Percentiles rank a stretch among this genome's conserved stretches.
These are phyloP conservation scores for Harpagoxenus sublaevis DNA, from an alignment of 2,888 invertebrate genomes.

Conservation along the genomic window DNA sequence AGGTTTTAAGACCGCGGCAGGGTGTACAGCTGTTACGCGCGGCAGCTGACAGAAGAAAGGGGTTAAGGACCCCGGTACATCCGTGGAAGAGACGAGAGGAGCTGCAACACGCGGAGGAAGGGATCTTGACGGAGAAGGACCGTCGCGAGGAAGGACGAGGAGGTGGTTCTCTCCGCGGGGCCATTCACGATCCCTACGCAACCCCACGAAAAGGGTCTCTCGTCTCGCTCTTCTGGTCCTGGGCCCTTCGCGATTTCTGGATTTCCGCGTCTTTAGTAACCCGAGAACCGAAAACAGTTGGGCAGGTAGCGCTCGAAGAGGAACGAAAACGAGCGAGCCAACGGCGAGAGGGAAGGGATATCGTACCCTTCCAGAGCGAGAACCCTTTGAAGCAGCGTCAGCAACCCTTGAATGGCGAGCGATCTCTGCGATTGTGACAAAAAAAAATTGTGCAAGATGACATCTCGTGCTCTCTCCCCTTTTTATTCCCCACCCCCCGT, in stretches of 20 bases:
- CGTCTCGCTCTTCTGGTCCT: conserved; percentile 57
- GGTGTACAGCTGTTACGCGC: conserved; percentile 83
- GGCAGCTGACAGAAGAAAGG: conserved; percentile 85
- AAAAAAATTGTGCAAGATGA: conserved; percentile 85
- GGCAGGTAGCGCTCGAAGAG: conserved; percentile 74
- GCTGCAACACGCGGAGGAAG: conserved; percentile 67
- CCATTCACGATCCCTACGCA: conserved; percentile 63
- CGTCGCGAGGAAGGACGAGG: conserved; percentile 59
- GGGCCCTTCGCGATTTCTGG: conserved; percentile 83
- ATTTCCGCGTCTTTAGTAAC: conserved; percentile 86
- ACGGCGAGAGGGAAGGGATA: conserved; percentile 56
- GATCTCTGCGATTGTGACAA: conserved; percentile 60
- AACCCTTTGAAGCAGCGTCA: conserved; percentile 69
- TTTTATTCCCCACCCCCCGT: conserved; percentile 18
- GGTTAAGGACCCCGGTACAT: conserved; percentile 83
- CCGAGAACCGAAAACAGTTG: conserved; percentile 83
- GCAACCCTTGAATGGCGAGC: conserved; percentile 62
- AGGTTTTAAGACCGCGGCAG: conserved; percentile 58
- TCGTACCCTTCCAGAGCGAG: conserved; percentile 63
- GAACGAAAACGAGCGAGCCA: conserved; percentile 26
- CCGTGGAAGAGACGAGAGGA: conserved; percentile 67
- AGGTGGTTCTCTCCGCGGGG: conserved; percentile 48
- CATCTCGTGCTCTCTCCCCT: conserved; percentile 76
- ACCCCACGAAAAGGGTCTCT: conserved; percentile 56
- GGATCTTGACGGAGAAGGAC: conserved; percentile 68